phyloP scores from a whole-genome alignment of 2,113 vertebrate species.

The Prunella himalayana region DNA sequence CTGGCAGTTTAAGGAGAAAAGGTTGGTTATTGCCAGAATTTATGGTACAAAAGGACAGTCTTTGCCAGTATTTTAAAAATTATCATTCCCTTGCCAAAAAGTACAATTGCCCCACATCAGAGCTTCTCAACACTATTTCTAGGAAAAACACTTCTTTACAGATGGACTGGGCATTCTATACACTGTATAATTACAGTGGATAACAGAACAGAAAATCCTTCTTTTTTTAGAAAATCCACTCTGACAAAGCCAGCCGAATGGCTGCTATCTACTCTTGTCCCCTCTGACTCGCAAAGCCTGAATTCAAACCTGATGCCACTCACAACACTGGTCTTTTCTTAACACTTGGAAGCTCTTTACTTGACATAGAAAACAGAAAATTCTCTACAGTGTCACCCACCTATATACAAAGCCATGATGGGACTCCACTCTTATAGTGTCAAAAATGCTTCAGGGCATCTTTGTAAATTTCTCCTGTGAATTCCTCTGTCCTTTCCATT shows the following conservation, averaged over 20 bases:
- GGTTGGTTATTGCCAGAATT: constrained; percentile 7
- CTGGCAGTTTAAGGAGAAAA: constrained; percentile 15
- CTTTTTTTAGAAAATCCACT: neutral
- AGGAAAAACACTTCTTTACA: neutral
- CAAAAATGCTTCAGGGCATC: neutral
- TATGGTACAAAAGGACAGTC: neutral
- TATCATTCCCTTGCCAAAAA: neutral
- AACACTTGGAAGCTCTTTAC: neutral
- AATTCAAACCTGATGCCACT: neutral
- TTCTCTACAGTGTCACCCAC: neutral
- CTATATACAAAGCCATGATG: neutral
- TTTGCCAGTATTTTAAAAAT: neutral
- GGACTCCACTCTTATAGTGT: neutral
- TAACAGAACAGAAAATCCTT: neutral
- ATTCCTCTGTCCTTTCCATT: neutral
- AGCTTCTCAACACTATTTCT: neutral
- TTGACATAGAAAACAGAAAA: neutral
- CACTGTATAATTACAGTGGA: neutral
- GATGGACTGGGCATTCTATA: neutral
- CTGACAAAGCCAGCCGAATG: constrained; percentile 4
- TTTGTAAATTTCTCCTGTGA: neutral
- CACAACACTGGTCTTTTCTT: neutral
- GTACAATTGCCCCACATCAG: neutral
- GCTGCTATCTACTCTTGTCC: neutral
- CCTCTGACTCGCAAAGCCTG: neutral